Evolutionary conservation across 2,888 invertebrate genomes (phyloP).

Genomic region (Nebria salina): DNA sequence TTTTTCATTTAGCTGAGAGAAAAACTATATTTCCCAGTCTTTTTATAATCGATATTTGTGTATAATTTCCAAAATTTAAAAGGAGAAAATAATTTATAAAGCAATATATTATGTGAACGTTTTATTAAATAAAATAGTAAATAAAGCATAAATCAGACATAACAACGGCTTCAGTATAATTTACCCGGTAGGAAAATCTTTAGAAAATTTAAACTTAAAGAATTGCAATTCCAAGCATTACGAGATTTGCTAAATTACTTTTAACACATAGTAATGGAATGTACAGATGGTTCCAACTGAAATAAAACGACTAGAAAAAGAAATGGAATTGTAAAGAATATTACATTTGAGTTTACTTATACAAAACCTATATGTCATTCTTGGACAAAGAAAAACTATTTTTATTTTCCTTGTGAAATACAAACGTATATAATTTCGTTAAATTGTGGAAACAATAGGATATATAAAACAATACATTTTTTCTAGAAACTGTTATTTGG

Average conservation of each 20-base stretch:
- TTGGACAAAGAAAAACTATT: not conserved
- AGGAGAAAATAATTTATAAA: too few species aligned
- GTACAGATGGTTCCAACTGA: not conserved
- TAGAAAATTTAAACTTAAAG: not conserved
- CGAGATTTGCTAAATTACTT: not conserved
- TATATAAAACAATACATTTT: not conserved
- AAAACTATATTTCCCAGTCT: too few species aligned
- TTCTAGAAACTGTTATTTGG: not conserved
- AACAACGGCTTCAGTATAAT: not conserved
- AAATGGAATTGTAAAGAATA: not conserved
- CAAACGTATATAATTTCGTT: not conserved
- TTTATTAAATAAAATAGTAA: not conserved
- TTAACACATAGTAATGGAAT: not conserved
- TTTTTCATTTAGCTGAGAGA: too few species aligned
- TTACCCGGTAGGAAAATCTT: not conserved
- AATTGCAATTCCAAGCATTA: not conserved
- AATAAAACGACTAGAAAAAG: not conserved
- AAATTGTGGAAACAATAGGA: not conserved
- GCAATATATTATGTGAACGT: too few species aligned
- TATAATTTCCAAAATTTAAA: too few species aligned
- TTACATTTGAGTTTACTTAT: not conserved
- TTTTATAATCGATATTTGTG: too few species aligned
- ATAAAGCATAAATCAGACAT: not conserved
- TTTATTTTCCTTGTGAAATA: not conserved
- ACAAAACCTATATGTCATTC: not conserved